Conservation (phyloP, 2,797 vertebrate species). For the Todus mexicanus region DNA sequence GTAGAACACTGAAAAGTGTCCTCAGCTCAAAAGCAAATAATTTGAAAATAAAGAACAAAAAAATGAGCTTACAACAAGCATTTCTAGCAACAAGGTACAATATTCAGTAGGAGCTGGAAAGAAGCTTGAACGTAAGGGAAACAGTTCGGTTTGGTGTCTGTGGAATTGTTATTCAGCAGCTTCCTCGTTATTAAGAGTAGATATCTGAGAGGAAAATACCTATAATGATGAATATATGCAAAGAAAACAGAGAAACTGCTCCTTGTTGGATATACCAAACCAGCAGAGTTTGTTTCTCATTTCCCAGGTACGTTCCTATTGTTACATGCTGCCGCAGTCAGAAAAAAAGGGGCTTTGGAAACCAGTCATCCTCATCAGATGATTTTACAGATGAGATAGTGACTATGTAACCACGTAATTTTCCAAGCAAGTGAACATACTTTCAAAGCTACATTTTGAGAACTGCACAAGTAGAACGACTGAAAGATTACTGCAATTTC, state of each 20-base stretch:
- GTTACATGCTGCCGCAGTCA: neutral
- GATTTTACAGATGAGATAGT: neutral
- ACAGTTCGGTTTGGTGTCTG: neutral
- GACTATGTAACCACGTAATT: neutral
- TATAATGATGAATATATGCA: neutral
- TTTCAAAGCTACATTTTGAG: neutral
- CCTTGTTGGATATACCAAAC: neutral
- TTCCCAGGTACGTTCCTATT: neutral
- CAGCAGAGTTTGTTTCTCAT: neutral
- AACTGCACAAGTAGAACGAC: neutral
- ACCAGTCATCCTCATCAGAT: neutral
- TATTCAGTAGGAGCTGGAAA: neutral
- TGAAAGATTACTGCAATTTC: neutral
- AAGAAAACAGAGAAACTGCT: neutral
- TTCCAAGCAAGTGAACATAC: neutral
- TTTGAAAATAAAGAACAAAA: neutral
- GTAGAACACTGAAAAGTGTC: neutral
- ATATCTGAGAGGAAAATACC: neutral
- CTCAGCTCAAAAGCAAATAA: neutral
- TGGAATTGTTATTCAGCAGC: neutral
- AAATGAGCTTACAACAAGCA: neutral
- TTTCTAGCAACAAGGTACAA: neutral
- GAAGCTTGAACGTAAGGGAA: neutral
- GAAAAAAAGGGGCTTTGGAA: neutral
- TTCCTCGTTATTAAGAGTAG: neutral